Conservation (phyloP, 2,113 vertebrate species). For the Turdus rufiventris region DNA sequence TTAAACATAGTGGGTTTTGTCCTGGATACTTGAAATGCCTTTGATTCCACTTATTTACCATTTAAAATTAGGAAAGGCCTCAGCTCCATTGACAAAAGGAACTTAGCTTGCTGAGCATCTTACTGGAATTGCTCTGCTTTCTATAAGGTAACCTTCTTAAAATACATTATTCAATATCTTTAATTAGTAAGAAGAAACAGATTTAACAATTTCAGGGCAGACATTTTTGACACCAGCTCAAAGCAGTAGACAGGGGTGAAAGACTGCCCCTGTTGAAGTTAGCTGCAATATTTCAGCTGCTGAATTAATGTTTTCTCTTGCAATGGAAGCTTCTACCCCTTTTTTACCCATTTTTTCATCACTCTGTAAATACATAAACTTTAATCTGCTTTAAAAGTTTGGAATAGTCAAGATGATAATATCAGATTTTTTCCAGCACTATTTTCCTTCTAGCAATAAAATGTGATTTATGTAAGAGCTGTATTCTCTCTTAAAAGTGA, state of each 20-base stretch:
- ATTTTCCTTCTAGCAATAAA: not conserved
- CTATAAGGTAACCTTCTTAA: not conserved
- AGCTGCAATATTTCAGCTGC: not conserved
- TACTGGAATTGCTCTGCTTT: not conserved
- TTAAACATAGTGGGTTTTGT: not conserved
- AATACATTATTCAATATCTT: not conserved
- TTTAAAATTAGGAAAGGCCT: not conserved
- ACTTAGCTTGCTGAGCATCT: not conserved
- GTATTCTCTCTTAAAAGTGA: not conserved
- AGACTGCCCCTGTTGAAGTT: not conserved
- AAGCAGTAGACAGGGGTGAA: not conserved
- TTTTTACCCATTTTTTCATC: not conserved
- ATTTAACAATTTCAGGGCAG: not conserved
- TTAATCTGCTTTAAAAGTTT: not conserved
- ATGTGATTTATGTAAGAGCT: not conserved
- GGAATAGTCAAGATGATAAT: not conserved
- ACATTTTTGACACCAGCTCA: not conserved
- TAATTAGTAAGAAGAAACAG: not conserved
- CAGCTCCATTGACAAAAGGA: not conserved
- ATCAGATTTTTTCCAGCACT: not conserved
- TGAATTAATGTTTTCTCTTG: not conserved
- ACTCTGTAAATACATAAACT: not conserved
- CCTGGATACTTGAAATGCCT: not conserved
- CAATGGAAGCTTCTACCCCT: not conserved
- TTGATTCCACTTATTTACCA: not conserved